A percentile compares a stretch with the other conserved stretches of the same genome.
phyloP scores from a whole-genome alignment of 2,797 vertebrate genomes.

The Gobio occitaniae region DNA sequence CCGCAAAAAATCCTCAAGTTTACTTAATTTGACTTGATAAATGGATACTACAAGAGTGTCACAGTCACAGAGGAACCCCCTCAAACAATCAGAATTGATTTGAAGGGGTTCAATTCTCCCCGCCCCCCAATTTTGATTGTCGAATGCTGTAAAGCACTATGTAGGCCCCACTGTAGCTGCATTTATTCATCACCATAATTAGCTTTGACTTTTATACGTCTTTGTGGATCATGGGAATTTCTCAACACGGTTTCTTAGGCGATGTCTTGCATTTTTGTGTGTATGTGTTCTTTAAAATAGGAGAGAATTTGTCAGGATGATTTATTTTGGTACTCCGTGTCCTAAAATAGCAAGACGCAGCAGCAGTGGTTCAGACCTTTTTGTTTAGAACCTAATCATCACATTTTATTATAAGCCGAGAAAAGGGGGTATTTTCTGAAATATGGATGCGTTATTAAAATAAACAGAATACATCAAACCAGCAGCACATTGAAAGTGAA shows the following conservation, averaged over 20 bases:
- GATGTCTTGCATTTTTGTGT: background rate
- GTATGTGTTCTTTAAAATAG: slow-evolving; percentile 5
- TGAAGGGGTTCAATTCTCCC: no score
- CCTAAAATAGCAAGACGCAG: slow-evolving; percentile 4
- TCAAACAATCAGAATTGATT: no score
- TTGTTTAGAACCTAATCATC: slow-evolving; percentile 13
- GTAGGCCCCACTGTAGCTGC: background rate
- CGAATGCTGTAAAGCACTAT: background rate
- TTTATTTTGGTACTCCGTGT: slow-evolving; percentile 37
- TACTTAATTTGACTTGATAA: background rate
- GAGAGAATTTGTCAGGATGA: slow-evolving; percentile 22
- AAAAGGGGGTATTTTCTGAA: background rate
- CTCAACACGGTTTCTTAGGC: background rate
- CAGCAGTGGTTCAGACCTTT: background rate
- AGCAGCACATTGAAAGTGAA: slow-evolving; percentile 11
- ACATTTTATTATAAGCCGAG: background rate
- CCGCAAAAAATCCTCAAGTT: background rate
- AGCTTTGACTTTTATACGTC: slow-evolving; percentile 24
- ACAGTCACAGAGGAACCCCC: background rate
- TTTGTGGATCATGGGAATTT: slow-evolving; percentile 22
- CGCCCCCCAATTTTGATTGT: background rate
- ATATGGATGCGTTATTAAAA: slow-evolving; percentile 5
- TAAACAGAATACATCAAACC: slow-evolving; percentile 32
- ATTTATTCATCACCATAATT: slow-evolving; percentile 5
- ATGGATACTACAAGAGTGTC: background rate